Evolutionary conservation across 2,113 vertebrate species (phyloP).

Genomic region (Pygoscelis antarcticus): DNA sequence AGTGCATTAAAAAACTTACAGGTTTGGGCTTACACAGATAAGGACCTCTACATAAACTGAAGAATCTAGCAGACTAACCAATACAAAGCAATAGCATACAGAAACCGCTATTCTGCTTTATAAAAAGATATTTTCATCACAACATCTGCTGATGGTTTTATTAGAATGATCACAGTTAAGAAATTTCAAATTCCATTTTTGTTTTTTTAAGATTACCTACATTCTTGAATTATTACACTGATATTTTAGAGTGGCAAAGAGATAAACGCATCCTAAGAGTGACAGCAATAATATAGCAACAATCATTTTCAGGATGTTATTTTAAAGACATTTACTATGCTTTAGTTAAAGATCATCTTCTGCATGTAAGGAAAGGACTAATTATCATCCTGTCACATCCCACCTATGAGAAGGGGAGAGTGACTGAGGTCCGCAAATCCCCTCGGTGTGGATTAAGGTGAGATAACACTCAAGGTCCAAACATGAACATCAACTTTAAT

Average conservation of each 20-base stretch:
- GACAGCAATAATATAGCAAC: neutral
- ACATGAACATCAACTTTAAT: too few species aligned
- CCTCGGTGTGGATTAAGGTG: too few species aligned
- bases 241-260: neutral
- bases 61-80: neutral
- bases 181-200: neutral
- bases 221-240: neutral
- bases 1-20: neutral
- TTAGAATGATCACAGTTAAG: neutral
- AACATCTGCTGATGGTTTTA: neutral
- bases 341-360: neutral
- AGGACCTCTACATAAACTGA: neutral
- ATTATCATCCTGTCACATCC: neutral
- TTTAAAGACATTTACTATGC: neutral
- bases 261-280: neutral
- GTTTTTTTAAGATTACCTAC: neutral
- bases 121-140: neutral
- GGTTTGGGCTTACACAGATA: neutral
- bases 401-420: too few species aligned
- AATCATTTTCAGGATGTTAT: neutral
- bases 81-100: neutral
- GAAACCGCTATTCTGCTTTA: neutral
- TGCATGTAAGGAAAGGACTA: neutral
- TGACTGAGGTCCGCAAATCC: too few species aligned
- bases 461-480: too few species aligned